Evolutionary conservation across 2,888 invertebrate genomes (phyloP).

Genomic region (Rhopalosiphum nymphaeae): DNA sequence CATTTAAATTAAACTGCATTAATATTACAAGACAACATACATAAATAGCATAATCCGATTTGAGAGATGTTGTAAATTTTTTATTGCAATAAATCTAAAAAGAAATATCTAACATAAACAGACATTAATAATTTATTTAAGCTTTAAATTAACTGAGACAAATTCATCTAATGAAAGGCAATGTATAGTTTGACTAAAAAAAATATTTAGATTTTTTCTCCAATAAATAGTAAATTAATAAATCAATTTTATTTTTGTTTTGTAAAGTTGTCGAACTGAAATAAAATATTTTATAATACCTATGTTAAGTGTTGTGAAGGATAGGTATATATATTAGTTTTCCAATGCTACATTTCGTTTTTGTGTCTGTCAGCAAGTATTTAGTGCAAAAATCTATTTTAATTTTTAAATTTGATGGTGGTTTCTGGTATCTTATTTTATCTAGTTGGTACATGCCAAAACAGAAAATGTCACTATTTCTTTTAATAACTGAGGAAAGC

Average conservation of each 20-base stretch:
- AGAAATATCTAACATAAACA: too few relatives aligned
- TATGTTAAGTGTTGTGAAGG: not conserved
- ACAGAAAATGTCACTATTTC: not conserved
- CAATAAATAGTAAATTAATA: not conserved
- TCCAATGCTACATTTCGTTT: not conserved
- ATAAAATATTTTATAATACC: not conserved
- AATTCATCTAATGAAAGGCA: not conserved
- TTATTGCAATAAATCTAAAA: not conserved
- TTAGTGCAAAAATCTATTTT: not conserved
- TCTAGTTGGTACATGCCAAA: not conserved
- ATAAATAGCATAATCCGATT: not conserved
- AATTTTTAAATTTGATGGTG: not conserved
- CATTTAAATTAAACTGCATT: not conserved
- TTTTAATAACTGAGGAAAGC: not conserved
- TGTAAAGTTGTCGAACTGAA: not conserved
- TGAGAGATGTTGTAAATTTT: not conserved
- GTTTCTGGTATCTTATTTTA: not conserved
- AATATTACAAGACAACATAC: not conserved
- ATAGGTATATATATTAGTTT: not conserved
- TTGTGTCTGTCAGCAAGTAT: not conserved
- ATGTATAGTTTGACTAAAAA: not conserved
- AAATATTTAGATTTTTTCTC: not conserved
- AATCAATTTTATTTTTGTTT: not conserved
- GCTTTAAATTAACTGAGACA: not conserved
- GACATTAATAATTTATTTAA: not conserved